Evolutionary conservation across 2,888 invertebrate species (phyloP).

Genomic region (Drosophila recens): DNA sequence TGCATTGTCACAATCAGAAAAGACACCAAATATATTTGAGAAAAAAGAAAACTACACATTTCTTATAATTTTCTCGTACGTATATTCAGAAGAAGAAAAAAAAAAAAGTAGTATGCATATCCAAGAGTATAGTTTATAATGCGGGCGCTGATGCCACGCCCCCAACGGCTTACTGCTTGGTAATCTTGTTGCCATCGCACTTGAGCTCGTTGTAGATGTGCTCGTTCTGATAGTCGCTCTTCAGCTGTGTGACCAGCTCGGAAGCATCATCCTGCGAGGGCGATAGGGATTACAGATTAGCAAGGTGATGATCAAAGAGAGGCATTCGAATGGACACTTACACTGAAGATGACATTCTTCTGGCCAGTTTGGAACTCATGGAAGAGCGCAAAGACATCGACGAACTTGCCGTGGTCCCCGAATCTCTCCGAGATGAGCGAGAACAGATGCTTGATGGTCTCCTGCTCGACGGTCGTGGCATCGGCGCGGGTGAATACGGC

Average conservation of each 20-base stretch:
- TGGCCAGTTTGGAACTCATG: conserved; percentile 79
- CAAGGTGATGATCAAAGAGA: background rate
- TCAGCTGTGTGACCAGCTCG: conserved; percentile 77
- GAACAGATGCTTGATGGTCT: conserved; percentile 83
- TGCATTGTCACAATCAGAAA: background rate
- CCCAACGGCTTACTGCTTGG: conserved; percentile 53
- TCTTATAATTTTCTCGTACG: conserved; percentile 5
- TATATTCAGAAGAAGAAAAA: conserved; percentile 22
- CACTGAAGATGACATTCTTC: conserved; percentile 82
- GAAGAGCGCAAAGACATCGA: conserved; percentile 84
- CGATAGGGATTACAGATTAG: background rate
- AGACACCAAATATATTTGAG: background rate
- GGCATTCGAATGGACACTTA: conserved; percentile 57
- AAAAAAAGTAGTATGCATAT: conserved; percentile 32
- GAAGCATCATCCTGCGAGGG: conserved; percentile 79
- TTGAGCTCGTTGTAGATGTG: conserved; percentile 78
- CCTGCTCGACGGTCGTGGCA: conserved; percentile 80
- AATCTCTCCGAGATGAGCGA: conserved; percentile 82
- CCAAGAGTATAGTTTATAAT: conserved; percentile 24
- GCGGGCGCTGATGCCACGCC: background rate
- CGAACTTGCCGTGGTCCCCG: conserved; percentile 76
- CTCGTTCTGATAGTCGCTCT: conserved; percentile 75
- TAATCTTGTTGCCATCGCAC: conserved; percentile 75
- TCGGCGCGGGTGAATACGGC: conserved; percentile 79
- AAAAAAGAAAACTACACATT: background rate